Evolutionary conservation across 2,888 invertebrate genomes (phyloP).

Genomic region (Cheilosia variabilis): DNA sequence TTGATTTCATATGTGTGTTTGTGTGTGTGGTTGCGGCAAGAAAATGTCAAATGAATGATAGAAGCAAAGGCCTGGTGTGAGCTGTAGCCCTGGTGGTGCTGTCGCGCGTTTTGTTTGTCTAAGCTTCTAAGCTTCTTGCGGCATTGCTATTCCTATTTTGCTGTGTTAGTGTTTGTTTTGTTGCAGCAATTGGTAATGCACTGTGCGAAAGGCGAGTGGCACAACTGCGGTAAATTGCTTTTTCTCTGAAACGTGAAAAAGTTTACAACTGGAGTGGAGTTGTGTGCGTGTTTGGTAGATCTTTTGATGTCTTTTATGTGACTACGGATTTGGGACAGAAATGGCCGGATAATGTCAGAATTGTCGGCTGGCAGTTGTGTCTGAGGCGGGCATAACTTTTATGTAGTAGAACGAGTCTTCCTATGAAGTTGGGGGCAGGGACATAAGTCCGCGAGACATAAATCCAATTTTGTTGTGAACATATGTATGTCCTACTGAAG

Average conservation of each 20-base stretch:
- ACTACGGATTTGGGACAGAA: no score
- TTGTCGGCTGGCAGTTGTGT: no score
- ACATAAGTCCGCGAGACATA: no score
- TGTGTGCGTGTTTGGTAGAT: no score
- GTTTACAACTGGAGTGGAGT: neutral
- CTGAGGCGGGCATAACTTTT: no score
- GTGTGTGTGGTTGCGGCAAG: slow-evolving; percentile 38
- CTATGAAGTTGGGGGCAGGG: no score
- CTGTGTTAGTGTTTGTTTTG: slow-evolving; percentile 9
- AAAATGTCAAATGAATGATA: slow-evolving; percentile 25
- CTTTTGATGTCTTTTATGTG: no score
- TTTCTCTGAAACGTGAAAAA: slow-evolving; percentile 19
- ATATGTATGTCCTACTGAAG: no score
- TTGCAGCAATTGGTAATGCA: slow-evolving; percentile 26
- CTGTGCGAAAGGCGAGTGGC: slow-evolving; percentile 21
- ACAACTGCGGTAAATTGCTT: slow-evolving; percentile 53
- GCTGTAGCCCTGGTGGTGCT: slow-evolving; percentile 1
- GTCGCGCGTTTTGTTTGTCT: slow-evolving; percentile 14
- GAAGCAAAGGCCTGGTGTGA: neutral
- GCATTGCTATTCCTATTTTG: neutral
- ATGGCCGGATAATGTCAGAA: no score
- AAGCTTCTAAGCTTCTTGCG: slow-evolving; percentile 27
- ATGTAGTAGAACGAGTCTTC: no score
- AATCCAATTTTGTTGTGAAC: no score
- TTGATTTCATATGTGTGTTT: slow-evolving; percentile 1